A percentile compares a stretch with the other conserved stretches of the same genome.
Conservation (phyloP, 2,888 invertebrate genomes). For the Deilephila elpenor region DNA sequence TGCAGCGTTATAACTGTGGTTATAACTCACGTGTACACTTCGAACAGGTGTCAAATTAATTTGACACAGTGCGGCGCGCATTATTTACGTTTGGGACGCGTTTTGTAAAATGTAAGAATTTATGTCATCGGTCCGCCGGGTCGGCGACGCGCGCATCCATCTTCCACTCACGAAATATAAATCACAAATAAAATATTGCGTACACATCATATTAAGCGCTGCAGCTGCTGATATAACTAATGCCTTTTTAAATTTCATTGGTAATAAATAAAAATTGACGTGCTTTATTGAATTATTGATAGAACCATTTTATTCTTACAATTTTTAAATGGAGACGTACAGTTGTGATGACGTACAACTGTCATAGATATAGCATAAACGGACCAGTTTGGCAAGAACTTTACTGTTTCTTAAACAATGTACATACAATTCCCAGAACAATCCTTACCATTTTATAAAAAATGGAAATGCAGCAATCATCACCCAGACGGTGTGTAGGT, state of each 20-base stretch:
- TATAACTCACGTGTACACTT: slow-evolving; percentile 26
- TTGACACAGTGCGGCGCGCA: slow-evolving; percentile 52
- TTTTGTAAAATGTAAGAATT: slow-evolving; percentile 67
- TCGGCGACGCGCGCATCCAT: slow-evolving; percentile 56
- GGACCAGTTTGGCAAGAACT: no score
- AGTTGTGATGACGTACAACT: no score
- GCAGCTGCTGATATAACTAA: slow-evolving; percentile 40
- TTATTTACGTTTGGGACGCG: slow-evolving; percentile 56
- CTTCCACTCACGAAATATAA: slow-evolving; percentile 52
- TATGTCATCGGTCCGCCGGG: slow-evolving; percentile 63
- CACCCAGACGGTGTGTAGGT: no score
- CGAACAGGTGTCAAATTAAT: slow-evolving; percentile 66
- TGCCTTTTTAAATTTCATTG: neutral
- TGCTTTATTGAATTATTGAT: slow-evolving; percentile 2
- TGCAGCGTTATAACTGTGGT: no score
- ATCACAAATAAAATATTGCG: slow-evolving; percentile 47
- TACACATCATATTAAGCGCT: slow-evolving; percentile 42
- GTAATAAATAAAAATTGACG: neutral
- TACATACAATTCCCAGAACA: no score
- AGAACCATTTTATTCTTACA: neutral
- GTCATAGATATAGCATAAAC: no score
- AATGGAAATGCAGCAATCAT: no score
- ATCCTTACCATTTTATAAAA: no score
- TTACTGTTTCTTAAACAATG: no score
- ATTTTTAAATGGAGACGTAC: no score